A percentile compares a stretch with the other conserved stretches of the same genome.
Conservation (phyloP, 2,888 invertebrate species). For the Xestobium rufovillosum region DNA sequence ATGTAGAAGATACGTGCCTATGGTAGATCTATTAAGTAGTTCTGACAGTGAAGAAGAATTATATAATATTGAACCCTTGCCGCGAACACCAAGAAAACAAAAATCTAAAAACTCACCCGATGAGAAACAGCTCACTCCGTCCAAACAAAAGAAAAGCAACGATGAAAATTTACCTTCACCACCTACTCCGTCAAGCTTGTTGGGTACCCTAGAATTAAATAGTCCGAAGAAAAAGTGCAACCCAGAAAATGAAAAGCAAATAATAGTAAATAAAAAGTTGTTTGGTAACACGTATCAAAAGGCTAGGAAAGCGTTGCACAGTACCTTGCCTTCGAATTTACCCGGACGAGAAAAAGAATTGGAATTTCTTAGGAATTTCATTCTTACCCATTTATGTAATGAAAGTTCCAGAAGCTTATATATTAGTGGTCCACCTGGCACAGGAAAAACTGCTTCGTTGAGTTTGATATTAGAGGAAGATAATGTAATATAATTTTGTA, state of each 20-base stretch:
- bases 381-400: slow-evolving; percentile 56
- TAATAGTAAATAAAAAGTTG: slow-evolving; percentile 19
- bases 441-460: slow-evolving; percentile 90
- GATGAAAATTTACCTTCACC: slow-evolving; percentile 21
- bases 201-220: slow-evolving; percentile 29
- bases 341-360: slow-evolving; percentile 79
- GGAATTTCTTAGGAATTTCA: slow-evolving; percentile 58
- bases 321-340: slow-evolving; percentile 38
- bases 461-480: slow-evolving; percentile 62
- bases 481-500: slow-evolving; percentile 45
- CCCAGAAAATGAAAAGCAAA: slow-evolving; percentile 6
- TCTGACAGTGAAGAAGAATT: slow-evolving; percentile 5
- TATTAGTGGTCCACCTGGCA: slow-evolving; percentile 94
- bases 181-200: slow-evolving; percentile 31
- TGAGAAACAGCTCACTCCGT: slow-evolving; percentile 32
- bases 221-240: slow-evolving; percentile 22
- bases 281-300: slow-evolving; percentile 30
- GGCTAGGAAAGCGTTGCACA: slow-evolving; percentile 40
- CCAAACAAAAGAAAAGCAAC: slow-evolving; percentile 33
- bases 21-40: background rate
- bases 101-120: slow-evolving; percentile 17
- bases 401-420: slow-evolving; percentile 76
- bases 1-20: too few species aligned
- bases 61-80: background rate
- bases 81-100: slow-evolving; percentile 15